Base-by-base conservation (phyloP, 2,797 vertebrate genomes). In the Sebastes itinus region DNA sequence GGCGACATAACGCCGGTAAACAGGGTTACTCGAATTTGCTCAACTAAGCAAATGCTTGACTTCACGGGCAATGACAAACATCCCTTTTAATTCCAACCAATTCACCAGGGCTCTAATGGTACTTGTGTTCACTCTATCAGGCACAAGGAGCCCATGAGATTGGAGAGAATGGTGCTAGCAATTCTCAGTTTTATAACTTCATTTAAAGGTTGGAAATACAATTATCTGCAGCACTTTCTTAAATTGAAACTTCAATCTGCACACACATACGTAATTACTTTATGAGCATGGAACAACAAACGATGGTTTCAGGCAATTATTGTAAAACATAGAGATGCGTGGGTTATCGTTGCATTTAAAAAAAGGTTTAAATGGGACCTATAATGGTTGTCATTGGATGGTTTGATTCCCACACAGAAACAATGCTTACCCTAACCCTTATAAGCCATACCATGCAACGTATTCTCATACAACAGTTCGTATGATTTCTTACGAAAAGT, bases 51-150 rank as follows among this genome's bases (percentile, higher is more conserved):
- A 77, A 87, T 63, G 71, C 78, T 79, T 72, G 56, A 78, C 70
- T 91, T 81, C 58, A 66, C 22, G 7, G 80, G 28, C 58, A 69
- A 64, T 65, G 80, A 86, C 78, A 82, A 81, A 84, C 74, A 79
- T 64, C 65, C 80, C 46, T 77, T 71, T 80, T 82, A 81, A 87
- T 78, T 88, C 73, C 59, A 72, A 78, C 68, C 78, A 62, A 52
- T 84, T 75, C 85, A 78, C 70, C 65, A 49, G 56, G 5, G 60
- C 78, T 65, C 35, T 77, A 77, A 82, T 80, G 67, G 74, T 2
- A 27, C 25, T 62, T 59, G 6, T 85, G 46, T 64, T 84, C 63
- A 77, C 63, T 87, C 78, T 38, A 64, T 80, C 68, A 58, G 52
- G 35, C 52, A 73, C 66, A 52, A 80, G 69, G 30, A 84, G 70